phyloP scores from a whole-genome alignment of 2,888 invertebrate species.

The Synergus laeviventris region DNA sequence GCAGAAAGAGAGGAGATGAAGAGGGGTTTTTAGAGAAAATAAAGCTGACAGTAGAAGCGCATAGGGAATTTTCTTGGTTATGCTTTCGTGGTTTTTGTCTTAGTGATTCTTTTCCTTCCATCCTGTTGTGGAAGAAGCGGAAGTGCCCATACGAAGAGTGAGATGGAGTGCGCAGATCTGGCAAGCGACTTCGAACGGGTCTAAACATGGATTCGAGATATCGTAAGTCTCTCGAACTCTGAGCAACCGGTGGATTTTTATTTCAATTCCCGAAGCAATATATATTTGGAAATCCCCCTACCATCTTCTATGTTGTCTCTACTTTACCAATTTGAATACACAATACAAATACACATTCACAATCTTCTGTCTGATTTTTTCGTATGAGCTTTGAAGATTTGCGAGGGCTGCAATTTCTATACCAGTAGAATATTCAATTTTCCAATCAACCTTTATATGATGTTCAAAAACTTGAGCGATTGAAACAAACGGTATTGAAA shows the following conservation, averaged over 20 bases:
- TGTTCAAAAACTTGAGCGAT: conserved; percentile 4
- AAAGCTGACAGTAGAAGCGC: conserved; percentile 61
- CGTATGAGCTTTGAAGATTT: neutral
- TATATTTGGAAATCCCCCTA: conserved; percentile 59
- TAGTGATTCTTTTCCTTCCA: conserved; percentile 44
- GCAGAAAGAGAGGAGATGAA: conserved; percentile 41
- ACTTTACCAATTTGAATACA: conserved; percentile 15
- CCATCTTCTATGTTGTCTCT: conserved; percentile 7
- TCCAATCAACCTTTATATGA: conserved; percentile 15
- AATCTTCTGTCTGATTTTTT: neutral
- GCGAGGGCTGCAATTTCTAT: neutral
- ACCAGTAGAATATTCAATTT: conserved; percentile 6
- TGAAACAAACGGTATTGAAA: conserved; percentile 1
- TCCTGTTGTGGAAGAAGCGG: conserved; percentile 51
- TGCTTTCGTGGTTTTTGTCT: conserved; percentile 42
- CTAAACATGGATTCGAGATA: conserved; percentile 42
- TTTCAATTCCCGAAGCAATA: conserved; percentile 66
- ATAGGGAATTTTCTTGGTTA: conserved; percentile 60
- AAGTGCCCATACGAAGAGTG: conserved; percentile 48
- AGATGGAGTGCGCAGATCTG: conserved; percentile 47
- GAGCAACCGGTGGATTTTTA: conserved; percentile 73
- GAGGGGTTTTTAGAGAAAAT: conserved; percentile 59
- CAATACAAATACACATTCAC: conserved; percentile 24
- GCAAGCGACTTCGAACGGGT: conserved; percentile 48
- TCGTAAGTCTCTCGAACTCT: conserved; percentile 60